Base-by-base conservation (phyloP, 2,113 vertebrate genomes). In the Malurus alboscapulatus region DNA sequence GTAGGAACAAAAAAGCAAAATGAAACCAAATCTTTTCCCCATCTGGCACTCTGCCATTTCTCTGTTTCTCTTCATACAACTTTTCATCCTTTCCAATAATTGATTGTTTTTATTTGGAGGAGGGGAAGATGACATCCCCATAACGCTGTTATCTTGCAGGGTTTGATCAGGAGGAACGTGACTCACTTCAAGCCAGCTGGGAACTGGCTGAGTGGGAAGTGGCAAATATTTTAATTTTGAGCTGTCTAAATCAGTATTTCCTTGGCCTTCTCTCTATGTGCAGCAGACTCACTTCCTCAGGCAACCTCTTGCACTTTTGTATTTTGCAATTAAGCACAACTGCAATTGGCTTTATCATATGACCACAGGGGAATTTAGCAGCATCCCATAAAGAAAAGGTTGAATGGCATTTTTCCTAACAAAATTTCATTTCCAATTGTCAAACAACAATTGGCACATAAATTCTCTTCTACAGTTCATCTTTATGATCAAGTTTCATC, bases 1-100 rank as follows among this genome's bases (percentile, higher is more conserved):
- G 53, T 40, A 44, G 93, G 76, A 95, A 76, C 19, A 75, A 72
- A 86, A 74, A 42, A 32, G 6, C 42, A 88, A 97, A 96, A 92
- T 40, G 32, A 89, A 97, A 88, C 20, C 4, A 54, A 71, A 21
- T 7, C 59, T 63, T 74, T 90, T 88, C 62, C 34, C 45, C 58
- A 87, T 53, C 65, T 61, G 82, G 55, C n/a, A 88, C 48, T 76
- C 75, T 53, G 53, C 48, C 54, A 30, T 74, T 72, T 79, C 17
- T n/a, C 29, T 6, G 4, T 77, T 77, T 88, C n/a, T 82, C 91
- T 94, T 76, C 6, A 47, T 89, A 2, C 14, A 53, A 10, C 21
- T 76, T 68, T 57, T 69, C 15, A 36, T 40, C 74, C 17, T 61
- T 84, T 84, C 42, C 53, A 74, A 86, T 74, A 95, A 92, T 48